Percentiles rank a stretch among this genome's conserved stretches.
Conservation (phyloP, 2,797 vertebrate species). For the Intellagama lesueurii region DNA sequence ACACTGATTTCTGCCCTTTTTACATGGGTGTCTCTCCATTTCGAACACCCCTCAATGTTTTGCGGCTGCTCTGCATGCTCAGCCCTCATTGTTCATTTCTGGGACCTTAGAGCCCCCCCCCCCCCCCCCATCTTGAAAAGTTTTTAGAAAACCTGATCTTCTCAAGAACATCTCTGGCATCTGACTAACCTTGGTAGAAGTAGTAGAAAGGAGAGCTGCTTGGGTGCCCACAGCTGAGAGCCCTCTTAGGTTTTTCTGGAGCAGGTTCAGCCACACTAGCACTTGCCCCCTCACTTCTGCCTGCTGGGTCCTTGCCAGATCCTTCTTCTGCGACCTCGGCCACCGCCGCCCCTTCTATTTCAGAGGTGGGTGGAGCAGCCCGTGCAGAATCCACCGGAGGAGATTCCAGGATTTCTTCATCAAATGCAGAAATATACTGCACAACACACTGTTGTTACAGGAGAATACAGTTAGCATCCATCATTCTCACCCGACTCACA, state of each 20-base stretch:
- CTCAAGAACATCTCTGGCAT: neutral
- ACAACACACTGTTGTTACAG: conserved; percentile 80
- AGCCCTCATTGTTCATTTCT: neutral
- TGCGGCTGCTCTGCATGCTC: too few species aligned
- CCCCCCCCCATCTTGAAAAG: neutral
- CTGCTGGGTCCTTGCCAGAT: conserved; percentile 55
- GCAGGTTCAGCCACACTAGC: conserved; percentile 57
- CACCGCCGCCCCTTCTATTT: conserved; percentile 73
- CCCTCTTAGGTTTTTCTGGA: conserved; percentile 64
- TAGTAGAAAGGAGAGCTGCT: conserved; percentile 92
- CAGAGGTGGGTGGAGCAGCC: conserved; percentile 74
- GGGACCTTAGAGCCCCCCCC: too few species aligned
- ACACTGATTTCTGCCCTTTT: too few species aligned
- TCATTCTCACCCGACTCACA: neutral
- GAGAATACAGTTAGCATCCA: conserved; percentile 57
- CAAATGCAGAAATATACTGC: conserved; percentile 91
- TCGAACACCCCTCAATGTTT: too few species aligned
- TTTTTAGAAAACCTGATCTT: neutral
- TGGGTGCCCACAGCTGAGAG: conserved; percentile 61
- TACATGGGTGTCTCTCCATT: too few species aligned
- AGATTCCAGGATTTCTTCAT: conserved; percentile 84
- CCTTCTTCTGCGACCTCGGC: conserved; percentile 66
- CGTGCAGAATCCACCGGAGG: conserved; percentile 64
- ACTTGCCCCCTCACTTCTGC: conserved; percentile 63
- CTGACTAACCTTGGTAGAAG: conserved; percentile 95